A percentile compares a stretch with the other conserved stretches of the same genome.
Conservation (phyloP, 2,797 vertebrate genomes). For the Acanthurus leucopareius region DNA sequence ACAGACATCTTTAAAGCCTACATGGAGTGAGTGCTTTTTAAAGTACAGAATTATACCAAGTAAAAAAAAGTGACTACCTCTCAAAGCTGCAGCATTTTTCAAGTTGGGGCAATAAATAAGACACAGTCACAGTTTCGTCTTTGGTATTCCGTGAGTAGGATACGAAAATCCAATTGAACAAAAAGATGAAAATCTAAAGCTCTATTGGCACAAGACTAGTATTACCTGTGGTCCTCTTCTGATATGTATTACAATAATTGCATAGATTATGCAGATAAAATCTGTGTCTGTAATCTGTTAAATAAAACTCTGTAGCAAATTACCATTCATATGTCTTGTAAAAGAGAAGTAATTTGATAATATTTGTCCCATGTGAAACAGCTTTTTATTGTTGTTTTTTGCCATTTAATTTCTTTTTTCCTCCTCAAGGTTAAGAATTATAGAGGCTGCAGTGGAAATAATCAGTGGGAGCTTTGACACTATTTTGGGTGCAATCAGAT, state of each 20-base stretch:
- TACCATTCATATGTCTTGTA: neutral
- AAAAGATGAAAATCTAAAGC: conserved; percentile 33
- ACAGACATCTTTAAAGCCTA: conserved; percentile 4
- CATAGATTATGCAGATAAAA: conserved; percentile 34
- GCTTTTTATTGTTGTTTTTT: neutral
- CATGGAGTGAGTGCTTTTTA: neutral
- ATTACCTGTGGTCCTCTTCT: conserved; percentile 21
- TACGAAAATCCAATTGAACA: conserved; percentile 26
- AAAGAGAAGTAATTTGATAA: conserved; percentile 13
- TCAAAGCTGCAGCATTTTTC: neutral
- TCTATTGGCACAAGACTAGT: conserved; percentile 11
- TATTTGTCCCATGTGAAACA: neutral
- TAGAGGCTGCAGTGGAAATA: neutral
- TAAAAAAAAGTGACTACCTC: neutral
- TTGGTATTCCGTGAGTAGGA: conserved; percentile 2
- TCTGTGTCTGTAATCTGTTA: conserved; percentile 21
- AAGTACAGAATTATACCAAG: neutral
- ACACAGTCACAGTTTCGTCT: neutral
- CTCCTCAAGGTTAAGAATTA: neutral
- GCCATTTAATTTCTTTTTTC: neutral
- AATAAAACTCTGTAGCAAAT: conserved; percentile 8
- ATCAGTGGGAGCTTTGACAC: conserved; percentile 12
- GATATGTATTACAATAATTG: conserved; percentile 30
- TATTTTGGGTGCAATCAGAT: conserved; percentile 24
- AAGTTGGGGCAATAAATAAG: conserved; percentile 12